Base-by-base conservation (phyloP, 2,113 vertebrate genomes). In the Alethe diademata region DNA sequence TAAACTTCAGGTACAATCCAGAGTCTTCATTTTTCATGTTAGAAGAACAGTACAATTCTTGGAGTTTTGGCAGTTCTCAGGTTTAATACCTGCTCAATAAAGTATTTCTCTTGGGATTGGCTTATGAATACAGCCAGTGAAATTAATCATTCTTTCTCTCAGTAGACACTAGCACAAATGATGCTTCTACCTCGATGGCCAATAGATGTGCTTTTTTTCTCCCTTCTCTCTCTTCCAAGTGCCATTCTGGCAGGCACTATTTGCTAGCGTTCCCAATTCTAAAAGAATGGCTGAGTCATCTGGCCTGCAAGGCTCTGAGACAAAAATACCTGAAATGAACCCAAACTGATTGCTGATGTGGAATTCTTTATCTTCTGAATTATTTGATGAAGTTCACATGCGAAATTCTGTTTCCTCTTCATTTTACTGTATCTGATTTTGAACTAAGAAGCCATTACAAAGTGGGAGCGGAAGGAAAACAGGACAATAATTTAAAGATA, bases 391-490 rank as follows among this genome's bases (percentile, higher is more conserved):
- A 78, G 11, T 70, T 87, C 35, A 45, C 19, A 8, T 42, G 42
- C 9, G 14, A 85, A 91, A 51, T 80, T 93, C 35, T 62, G 25
- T 50, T 90, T 65, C 14, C 13, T 88, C 8, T 80, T 83, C 14
- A 35, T 74, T 96, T 78, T 78, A 16, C 57, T 90, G n/a, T 65
- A 51, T 88, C 74, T 58, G 40, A 86, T 93, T 81, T 94, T 76
- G 48, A 78, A 14, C 16, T 61, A 85, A 73, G 45, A 25, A 87
- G 14, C 22, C 11, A 9, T 85, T 29, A 40, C 26, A 62, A 92
- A 89, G 29, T 56, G 17, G 33, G 16, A 86, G 14, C 22, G 14
- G 12, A 36, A 91, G 10, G 16, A 94, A 94, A 93, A 53, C 10
- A 58, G 31, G 8, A 58, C 4, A 66, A 51, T 69, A 83, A 81